A percentile compares a stretch with the other conserved stretches of the same genome.
These are phyloP conservation scores for Drosophila parthenogenetica DNA, from an alignment of 2,888 invertebrate species.

Conservation along the genomic window DNA sequence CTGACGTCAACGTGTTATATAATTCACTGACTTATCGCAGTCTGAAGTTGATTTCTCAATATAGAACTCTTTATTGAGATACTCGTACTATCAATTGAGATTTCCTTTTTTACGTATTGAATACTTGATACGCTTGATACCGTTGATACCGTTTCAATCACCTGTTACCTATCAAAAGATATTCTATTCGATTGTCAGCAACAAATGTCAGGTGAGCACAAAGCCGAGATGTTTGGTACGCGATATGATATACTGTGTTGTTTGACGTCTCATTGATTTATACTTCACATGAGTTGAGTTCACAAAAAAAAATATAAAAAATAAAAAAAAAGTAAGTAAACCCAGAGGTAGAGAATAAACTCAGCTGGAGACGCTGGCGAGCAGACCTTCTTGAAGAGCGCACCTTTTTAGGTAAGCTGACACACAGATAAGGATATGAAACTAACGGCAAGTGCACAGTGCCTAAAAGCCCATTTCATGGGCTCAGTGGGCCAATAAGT, in stretches of 20 bases:
- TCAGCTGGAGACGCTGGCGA: slow-evolving; percentile 21
- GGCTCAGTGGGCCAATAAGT: neutral
- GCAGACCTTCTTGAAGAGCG: slow-evolving; percentile 10
- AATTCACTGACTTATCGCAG: neutral
- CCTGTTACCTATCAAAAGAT: slow-evolving; percentile 11
- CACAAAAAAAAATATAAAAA: neutral
- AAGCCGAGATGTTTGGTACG: slow-evolving; percentile 17
- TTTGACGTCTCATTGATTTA: slow-evolving; percentile 43
- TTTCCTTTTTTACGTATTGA: slow-evolving; percentile 1
- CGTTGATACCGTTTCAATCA: slow-evolving; percentile 17
- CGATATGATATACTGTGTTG: slow-evolving; percentile 23
- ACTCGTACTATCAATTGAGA: slow-evolving; percentile 16
- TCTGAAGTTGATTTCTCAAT: slow-evolving; percentile 1
- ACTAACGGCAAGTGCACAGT: neutral
- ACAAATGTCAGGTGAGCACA: neutral
- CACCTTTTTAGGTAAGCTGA: slow-evolving; percentile 15
- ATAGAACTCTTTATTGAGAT: neutral
- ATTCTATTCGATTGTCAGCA: slow-evolving; percentile 2
- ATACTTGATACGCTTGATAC: neutral
- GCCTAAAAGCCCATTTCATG: neutral
- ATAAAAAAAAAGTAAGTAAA: no score
- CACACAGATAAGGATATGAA: neutral
- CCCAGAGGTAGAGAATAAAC: slow-evolving; percentile 22
- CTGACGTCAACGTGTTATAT: neutral
- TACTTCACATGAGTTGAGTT: slow-evolving; percentile 46